Evolutionary conservation across 2,113 vertebrate genomes (phyloP).

Genomic region (Tringa solitaria): DNA sequence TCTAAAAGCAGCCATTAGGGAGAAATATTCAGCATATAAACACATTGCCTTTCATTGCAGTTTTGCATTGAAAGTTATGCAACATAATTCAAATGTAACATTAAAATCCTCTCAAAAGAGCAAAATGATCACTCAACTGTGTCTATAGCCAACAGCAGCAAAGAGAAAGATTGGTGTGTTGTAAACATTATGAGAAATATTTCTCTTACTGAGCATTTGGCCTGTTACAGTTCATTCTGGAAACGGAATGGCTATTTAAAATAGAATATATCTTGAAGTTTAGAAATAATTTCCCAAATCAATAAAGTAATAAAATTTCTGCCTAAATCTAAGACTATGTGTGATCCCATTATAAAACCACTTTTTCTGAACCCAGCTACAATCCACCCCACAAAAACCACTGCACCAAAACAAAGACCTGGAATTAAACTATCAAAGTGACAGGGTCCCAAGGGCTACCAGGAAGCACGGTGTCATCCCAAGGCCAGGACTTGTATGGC

Average conservation of each 20-base stretch:
- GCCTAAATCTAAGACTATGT: neutral
- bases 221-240: neutral
- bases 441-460: neutral
- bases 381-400: neutral
- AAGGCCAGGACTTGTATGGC: neutral
- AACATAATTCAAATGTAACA: neutral
- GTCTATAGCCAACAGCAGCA: neutral
- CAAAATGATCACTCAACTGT: neutral
- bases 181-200: neutral
- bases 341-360: neutral
- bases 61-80: neutral
- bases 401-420: neutral
- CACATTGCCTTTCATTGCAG: neutral
- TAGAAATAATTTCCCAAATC: neutral
- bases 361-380: neutral
- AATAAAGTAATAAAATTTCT: neutral
- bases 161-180: neutral
- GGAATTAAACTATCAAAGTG: accelerated
- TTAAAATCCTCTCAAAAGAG: neutral
- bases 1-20: neutral
- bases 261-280: neutral
- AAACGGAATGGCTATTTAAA: neutral
- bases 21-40: neutral
- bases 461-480: accelerated
- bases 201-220: neutral